Conservation (phyloP, 2,797 vertebrate genomes). For the Myoxocephalus aenaeus region DNA sequence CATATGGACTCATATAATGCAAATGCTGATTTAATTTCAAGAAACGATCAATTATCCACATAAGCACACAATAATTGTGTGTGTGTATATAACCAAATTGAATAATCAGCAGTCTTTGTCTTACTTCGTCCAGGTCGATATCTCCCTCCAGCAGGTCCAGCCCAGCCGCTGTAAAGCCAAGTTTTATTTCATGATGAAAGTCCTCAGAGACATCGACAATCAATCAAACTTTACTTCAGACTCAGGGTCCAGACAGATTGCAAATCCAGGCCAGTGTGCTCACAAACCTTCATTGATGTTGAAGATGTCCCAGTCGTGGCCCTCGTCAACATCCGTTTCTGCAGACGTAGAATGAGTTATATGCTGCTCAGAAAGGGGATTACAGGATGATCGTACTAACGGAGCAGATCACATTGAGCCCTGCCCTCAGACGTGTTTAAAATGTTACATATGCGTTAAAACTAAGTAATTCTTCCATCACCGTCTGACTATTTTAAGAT, state of each 20-base stretch:
- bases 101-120: constrained; percentile 27
- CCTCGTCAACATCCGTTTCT: constrained; percentile 87
- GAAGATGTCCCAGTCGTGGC: constrained; percentile 88
- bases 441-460: not conserved
- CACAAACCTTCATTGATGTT: constrained; percentile 89
- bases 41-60: not conserved
- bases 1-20: not conserved
- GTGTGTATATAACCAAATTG: too few species aligned
- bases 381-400: not conserved
- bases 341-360: constrained; percentile 48
- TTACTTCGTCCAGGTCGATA: constrained; percentile 84
- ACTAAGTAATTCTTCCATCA: not conserved
- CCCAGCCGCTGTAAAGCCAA: constrained; percentile 80
- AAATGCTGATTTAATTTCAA: not conserved
- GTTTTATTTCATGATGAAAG: not conserved
- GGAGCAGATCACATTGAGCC: not conserved
- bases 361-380: not conserved
- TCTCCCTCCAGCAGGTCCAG: constrained; percentile 91
- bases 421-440: not conserved
- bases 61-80: too few species aligned
- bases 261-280: not conserved
- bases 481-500: not conserved
- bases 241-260: not conserved
- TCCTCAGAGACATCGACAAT: not conserved
- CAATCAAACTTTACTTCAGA: too few species aligned